A percentile compares a stretch with the other conserved stretches of the same genome.
These are phyloP conservation scores for Hirtodrosophila histrioides DNA, from an alignment of 2,888 invertebrate genomes.

Conservation along the genomic window DNA sequence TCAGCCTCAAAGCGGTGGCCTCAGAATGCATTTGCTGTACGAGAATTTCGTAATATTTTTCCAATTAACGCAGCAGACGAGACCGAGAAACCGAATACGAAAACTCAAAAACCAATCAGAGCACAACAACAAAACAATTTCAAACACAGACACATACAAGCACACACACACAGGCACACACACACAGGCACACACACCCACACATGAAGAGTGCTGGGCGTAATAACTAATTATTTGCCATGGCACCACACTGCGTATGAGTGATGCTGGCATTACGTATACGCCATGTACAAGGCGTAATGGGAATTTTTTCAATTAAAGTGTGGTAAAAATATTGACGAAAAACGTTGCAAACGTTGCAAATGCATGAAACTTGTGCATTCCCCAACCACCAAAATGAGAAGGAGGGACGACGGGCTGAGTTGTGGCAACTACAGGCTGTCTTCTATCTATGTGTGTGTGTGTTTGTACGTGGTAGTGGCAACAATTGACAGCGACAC, in stretches of 20 bases:
- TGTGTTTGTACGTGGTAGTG: constrained; percentile 27
- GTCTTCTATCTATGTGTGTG: not conserved
- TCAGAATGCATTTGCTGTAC: constrained; percentile 5
- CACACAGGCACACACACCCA: no score
- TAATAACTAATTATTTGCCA: constrained; percentile 35
- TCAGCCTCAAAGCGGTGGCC: not conserved
- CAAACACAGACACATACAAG: constrained; percentile 2
- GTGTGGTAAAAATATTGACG: constrained; percentile 50
- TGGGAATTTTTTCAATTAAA: constrained; percentile 57
- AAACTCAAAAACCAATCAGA: constrained; percentile 21
- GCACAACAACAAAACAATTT: constrained; percentile 11
- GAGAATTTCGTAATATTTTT: constrained; percentile 16
- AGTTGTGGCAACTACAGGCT: no score
- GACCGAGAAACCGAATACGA: constrained; percentile 6
- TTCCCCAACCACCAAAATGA: not conserved
- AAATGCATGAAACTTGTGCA: constrained; percentile 20
- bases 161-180: not conserved
- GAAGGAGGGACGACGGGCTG: not conserved
- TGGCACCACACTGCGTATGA: constrained; percentile 40
- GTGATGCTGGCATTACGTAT: constrained; percentile 26
- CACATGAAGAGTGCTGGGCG: not conserved
- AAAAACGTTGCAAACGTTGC: constrained; percentile 23
- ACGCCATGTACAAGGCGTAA: constrained; percentile 14
- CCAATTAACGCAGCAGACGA: constrained; percentile 14
- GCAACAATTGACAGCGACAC: constrained; percentile 74